Percentiles rank a stretch among this genome's conserved stretches.
Evolutionary conservation across 2,797 vertebrate genomes (phyloP).

Genomic region (Dendrocincla tyrannina): DNA sequence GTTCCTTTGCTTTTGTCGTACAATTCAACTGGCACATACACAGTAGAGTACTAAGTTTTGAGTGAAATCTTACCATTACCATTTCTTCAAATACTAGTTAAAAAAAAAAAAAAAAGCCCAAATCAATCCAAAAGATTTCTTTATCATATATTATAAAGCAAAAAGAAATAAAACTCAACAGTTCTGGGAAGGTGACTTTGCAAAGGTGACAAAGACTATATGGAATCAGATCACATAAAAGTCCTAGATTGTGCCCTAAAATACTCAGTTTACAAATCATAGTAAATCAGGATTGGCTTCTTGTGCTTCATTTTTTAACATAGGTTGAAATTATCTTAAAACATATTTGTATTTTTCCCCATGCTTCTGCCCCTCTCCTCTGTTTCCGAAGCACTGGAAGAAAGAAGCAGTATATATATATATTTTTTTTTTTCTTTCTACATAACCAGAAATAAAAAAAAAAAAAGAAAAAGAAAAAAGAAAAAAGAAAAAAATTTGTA

Average conservation of each 20-base stretch:
- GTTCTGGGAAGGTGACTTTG: neutral
- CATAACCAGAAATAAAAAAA: neutral
- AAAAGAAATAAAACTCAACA: neutral
- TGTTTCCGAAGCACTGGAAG: neutral
- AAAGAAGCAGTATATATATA: neutral
- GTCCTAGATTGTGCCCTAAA: rapidly evolving
- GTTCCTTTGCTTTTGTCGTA: neutral
- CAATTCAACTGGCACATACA: neutral
- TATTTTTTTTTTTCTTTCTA: neutral
- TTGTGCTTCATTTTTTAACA: neutral
- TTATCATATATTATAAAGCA: neutral
- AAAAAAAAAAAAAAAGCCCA: neutral
- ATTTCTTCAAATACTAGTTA: neutral
- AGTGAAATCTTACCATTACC: neutral
- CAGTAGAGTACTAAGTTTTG: neutral
- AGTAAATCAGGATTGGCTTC: neutral
- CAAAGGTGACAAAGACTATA: neutral
- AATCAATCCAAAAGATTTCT: neutral
- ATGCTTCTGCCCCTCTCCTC: neutral
- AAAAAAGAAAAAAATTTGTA: neutral
- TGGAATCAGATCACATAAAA: neutral
- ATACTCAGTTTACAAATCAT: neutral
- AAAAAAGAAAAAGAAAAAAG: neutral
- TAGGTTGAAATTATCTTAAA: neutral
- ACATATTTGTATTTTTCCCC: neutral